A percentile compares a stretch with the other conserved stretches of the same genome.
Conservation (phyloP, 1,140 invertebrate genomes). For the Pseudomyrmex pallidus region DNA sequence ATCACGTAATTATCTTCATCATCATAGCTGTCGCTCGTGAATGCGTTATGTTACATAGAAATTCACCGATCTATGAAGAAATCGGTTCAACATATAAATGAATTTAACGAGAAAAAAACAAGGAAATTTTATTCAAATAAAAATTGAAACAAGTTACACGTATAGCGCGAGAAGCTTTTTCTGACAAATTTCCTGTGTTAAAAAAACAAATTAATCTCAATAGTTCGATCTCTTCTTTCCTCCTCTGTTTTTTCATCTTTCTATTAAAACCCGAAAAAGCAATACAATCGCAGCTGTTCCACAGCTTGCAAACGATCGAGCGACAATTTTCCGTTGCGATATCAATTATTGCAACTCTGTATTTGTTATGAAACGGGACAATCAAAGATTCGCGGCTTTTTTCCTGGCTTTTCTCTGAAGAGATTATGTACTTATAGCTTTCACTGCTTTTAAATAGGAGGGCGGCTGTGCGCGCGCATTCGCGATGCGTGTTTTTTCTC, state of each 20-base stretch:
- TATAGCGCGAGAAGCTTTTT: no score
- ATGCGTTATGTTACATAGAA: neutral
- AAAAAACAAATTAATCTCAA: no score
- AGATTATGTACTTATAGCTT: neutral
- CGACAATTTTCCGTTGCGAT: neutral
- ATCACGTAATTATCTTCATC: conserved; percentile 37
- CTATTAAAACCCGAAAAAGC: no score
- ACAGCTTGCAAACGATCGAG: neutral
- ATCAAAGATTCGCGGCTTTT: neutral
- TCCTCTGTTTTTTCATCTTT: no score
- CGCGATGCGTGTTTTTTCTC: neutral
- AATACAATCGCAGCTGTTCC: neutral
- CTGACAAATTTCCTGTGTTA: no score
- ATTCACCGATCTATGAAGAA: neutral
- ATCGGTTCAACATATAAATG: neutral
- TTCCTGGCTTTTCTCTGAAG: neutral
- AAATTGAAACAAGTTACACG: neutral
- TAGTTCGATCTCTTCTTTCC: no score
- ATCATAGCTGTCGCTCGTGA: conserved; percentile 15
- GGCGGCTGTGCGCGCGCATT: neutral
- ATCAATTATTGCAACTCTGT: neutral
- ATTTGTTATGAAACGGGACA: neutral
- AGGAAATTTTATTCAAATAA: neutral
- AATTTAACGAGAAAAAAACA: neutral
- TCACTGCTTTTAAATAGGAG: neutral